phyloP scores from a whole-genome alignment of 2,113 vertebrate species.

The Sminthopsis crassicaudata region DNA sequence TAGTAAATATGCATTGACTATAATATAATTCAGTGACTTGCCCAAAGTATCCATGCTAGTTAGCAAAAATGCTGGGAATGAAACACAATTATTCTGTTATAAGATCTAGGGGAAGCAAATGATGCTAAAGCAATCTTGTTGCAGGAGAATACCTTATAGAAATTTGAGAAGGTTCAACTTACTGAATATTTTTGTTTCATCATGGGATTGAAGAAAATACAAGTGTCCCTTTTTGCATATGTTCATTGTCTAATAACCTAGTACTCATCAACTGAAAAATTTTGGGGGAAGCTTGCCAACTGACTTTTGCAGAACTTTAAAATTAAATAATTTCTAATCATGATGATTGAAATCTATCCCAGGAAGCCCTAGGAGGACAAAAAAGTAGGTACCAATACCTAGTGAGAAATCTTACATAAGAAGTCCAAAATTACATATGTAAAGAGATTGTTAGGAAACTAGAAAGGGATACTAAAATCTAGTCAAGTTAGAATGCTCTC shows the following conservation, averaged over 20 bases:
- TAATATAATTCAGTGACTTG: neutral
- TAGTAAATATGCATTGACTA: neutral
- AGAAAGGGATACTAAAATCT: constrained; percentile 27
- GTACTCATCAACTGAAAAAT: neutral
- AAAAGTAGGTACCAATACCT: neutral
- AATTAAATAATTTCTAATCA: constrained; percentile 59
- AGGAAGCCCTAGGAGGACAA: neutral
- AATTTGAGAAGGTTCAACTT: neutral
- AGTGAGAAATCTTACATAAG: constrained; percentile 29
- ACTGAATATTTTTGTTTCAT: constrained; percentile 14
- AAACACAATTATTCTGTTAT: accelerated
- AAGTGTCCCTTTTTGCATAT: constrained; percentile 21
- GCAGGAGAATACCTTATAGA: neutral
- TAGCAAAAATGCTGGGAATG: accelerated
- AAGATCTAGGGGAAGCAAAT: neutral
- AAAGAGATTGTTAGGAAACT: constrained; percentile 3
- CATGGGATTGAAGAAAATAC: constrained; percentile 4
- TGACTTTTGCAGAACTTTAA: constrained; percentile 43
- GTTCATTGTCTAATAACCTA: constrained; percentile 51
- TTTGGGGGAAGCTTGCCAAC: constrained; percentile 41
- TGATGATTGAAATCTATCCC: constrained; percentile 54
- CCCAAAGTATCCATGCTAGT: neutral
- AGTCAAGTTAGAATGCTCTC: constrained; percentile 13
- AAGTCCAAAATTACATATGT: constrained; percentile 22
- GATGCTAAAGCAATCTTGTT: neutral